phyloP scores from a whole-genome alignment of 2,888 invertebrate species.

The Nephrocerus scutellatus region DNA sequence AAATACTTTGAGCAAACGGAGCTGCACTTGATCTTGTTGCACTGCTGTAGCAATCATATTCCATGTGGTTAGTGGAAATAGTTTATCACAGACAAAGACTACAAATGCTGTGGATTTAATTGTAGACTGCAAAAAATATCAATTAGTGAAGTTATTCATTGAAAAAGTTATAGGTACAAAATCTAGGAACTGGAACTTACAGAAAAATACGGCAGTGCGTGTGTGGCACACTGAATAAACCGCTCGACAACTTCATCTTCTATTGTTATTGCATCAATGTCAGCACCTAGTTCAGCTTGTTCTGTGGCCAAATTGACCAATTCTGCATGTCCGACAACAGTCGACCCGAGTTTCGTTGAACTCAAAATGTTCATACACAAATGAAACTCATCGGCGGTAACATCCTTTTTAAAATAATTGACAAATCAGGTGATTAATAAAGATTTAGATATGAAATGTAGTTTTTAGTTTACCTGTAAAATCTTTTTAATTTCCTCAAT shows the following conservation, averaged over 20 bases:
- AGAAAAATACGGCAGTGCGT: conserved; percentile 80
- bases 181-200: conserved; percentile 55
- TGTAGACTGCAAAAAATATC: conserved; percentile 58
- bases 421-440: neutral
- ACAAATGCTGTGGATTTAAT: conserved; percentile 81
- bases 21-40: conserved; percentile 58
- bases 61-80: conserved; percentile 64
- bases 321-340: conserved; percentile 78
- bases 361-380: conserved; percentile 79
- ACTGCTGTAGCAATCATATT: conserved; percentile 57
- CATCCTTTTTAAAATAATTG: conserved; percentile 56
- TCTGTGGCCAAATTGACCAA: conserved; percentile 78
- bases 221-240: conserved; percentile 77
- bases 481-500: conserved; percentile 81
- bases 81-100: conserved; percentile 75
- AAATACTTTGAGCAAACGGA: conserved; percentile 77
- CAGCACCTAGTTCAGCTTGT: conserved; percentile 74
- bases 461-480: too few relatives aligned
- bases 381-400: conserved; percentile 87
- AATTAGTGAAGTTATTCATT: neutral
- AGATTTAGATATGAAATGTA: neutral
- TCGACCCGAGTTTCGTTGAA: conserved; percentile 72
- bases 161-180: conserved; percentile 1
- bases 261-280: conserved; percentile 47
- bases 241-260: conserved; percentile 69